Base-by-base conservation (phyloP, 2,113 vertebrate species). In the Corydoras sp. region DNA sequence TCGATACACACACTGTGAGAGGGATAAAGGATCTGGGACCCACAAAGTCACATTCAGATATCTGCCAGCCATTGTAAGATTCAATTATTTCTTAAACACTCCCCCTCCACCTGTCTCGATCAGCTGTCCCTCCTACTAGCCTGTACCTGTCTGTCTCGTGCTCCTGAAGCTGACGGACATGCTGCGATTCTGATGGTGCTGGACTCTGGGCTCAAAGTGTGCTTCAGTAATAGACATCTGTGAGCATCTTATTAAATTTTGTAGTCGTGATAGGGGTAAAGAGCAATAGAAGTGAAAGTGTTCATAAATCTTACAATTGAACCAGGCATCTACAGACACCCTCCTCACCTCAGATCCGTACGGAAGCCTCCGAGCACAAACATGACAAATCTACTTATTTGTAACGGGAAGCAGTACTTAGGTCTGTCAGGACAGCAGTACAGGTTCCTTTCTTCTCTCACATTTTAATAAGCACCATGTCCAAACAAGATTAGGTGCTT, bases 31-130 rank as follows among this genome's bases (percentile, higher is more conserved):
- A 90, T 89, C 78, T 81, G 80, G 84, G 82, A 79, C 53, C 81
- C 80, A 76, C 90, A 91, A 91, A 88, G 90, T 91, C 89, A 91
- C 90, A 90, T 91, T 91, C 90, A 90, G 88, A 90, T 89, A 90
- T 89, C 90, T 88, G 87, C 86, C 85, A 89, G 83, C 85, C 84
- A 86, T 86, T 89, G 87, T 89, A 88, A 82, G 83, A 87, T 91
- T 89, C 87, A 90, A 90, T 91, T 90, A 91, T 87, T 89, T 88
- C 77, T 80, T 76, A 72, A 76, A 71, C 62, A 59, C 76, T 68
- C 76, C 72, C 63, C 73, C 59, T 66, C 72, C 74, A 75, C 68
- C 62, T 75, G 69, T 75, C 69, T 72, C 54, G 51, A 65, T 65
- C 32, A 30, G 29, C 76, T 24, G 15, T 49, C 53, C 81, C 75